A percentile compares a stretch with the other conserved stretches of the same genome.
These are phyloP conservation scores for Branchinecta lindahli DNA, from an alignment of 1,140 invertebrate genomes.

Conservation along the genomic window DNA sequence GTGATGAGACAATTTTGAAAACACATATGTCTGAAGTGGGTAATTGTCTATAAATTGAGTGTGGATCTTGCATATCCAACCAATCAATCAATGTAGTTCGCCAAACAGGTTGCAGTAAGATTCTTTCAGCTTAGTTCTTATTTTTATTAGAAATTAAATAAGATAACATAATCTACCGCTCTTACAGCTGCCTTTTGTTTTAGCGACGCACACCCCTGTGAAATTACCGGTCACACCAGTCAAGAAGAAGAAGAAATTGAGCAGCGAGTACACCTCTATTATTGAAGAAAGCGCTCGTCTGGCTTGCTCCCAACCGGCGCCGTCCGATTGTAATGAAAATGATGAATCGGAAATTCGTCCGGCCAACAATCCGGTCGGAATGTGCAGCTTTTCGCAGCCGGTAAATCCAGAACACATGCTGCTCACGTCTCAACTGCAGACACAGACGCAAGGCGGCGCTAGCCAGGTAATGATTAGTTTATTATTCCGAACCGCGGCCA, in stretches of 20 bases:
- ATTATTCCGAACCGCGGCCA: background rate
- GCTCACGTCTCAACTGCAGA: constrained; percentile 52
- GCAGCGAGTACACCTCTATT: constrained; percentile 3
- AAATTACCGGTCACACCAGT: background rate
- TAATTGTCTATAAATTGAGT: too few species aligned
- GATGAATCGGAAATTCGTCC: constrained; percentile 15
- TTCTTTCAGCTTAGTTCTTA: too few species aligned
- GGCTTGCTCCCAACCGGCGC: constrained; percentile 33
- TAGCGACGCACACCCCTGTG: background rate
- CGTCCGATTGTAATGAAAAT: constrained; percentile 18
- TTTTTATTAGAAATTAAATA: too few species aligned
- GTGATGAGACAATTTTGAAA: too few species aligned
- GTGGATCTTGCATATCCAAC: background rate
- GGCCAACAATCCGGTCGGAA: constrained; percentile 19
- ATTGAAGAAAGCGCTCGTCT: constrained; percentile 24
- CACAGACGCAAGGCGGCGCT: constrained; percentile 37
- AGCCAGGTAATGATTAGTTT: constrained; percentile 29
- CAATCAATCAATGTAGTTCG: constrained; percentile 22
- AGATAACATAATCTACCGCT: too few species aligned
- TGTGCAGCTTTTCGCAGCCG: constrained; percentile 72
- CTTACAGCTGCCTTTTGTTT: too few species aligned
- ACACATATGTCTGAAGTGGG: too few species aligned
- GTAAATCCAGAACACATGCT: constrained; percentile 64
- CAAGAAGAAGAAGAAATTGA: background rate
- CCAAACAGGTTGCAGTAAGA: constrained; percentile 13